phyloP scores from a whole-genome alignment of 2,888 invertebrate genomes.

The Drosophila paracracens region DNA sequence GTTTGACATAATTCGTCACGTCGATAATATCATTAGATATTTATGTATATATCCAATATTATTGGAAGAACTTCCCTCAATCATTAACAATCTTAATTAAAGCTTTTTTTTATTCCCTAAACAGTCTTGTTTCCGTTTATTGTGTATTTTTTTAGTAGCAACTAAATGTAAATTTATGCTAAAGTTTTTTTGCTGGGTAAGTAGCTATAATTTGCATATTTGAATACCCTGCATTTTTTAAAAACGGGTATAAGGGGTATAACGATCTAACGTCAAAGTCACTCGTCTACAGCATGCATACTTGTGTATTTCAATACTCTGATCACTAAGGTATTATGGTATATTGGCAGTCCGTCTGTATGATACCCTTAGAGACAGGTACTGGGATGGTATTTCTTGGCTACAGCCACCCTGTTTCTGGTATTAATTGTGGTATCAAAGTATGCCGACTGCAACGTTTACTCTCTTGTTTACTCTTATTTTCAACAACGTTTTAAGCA shows the following conservation, averaged over 20 bases:
- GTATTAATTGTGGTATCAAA: too few species aligned
- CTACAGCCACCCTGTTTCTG: too few species aligned
- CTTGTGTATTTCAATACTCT: too few species aligned
- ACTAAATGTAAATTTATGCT: neutral
- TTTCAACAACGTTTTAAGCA: neutral
- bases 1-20: neutral
- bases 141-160: neutral
- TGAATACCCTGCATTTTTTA: neutral
- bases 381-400: too few species aligned
- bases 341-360: too few species aligned
- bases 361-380: too few species aligned
- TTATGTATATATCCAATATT: neutral
- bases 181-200: neutral
- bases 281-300: neutral
- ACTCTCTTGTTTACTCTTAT: neutral
- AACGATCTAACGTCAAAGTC: neutral
- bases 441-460: too few species aligned
- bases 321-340: too few species aligned
- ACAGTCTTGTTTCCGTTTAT: neutral
- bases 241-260: neutral
- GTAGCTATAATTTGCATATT: neutral
- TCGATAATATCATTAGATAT: neutral
- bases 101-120: neutral
- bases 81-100: neutral
- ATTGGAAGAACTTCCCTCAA: neutral